Evolutionary conservation across 2,888 invertebrate species (phyloP), one percentile per base, ranked within the genome.

Genomic region (Euplexia lucipara): DNA sequence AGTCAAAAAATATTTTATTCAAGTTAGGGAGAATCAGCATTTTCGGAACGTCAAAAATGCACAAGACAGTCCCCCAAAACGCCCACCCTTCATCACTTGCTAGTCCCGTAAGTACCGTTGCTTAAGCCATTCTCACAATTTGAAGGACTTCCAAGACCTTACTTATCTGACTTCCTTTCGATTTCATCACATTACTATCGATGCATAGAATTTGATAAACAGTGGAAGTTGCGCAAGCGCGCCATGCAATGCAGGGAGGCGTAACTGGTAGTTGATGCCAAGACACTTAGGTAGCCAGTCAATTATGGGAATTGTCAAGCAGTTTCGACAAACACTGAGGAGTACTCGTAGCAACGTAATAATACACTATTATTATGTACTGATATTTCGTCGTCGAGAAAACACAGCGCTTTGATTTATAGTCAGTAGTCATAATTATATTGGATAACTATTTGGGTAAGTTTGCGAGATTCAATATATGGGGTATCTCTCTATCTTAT

Each of bases 201-300:
- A 61, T 41, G 44, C 26, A 22, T 60, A 14, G 59, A 56, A 70
- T 56, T 72, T 59, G 16, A 7, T 54, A 20, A 63, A 56, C 37
- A 41, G 32, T 64, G 73, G 75, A 74, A 70, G 64, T 78, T 83
- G 75, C 79, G 65, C 63, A 68, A 79, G 54, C 73, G 67, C 68
- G 70, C 70, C 76, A 79, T 63, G 79, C 70, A 76, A 79, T 63
- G 79, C 78, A 71, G 83, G 78, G 78, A 88, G 84, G 87, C 88
- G 88, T 88, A 81, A 85, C 86, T 71, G 83, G 86, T 84, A 65
- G 32, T 42, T 32, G 52, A 39, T 67, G 20, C 34, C 10, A 1
- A 42, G 47, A n/a, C 30, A 80, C 76, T 78, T 73, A 80, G 81
- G 81, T 65, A 68, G 83, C 78, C 83, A 77, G 82, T 79, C 82